Percentiles rank a stretch among this genome's conserved stretches.
These are phyloP conservation scores for Amitus sp. DNA, from an alignment of 2,888 invertebrate genomes.

Conservation along the genomic window DNA sequence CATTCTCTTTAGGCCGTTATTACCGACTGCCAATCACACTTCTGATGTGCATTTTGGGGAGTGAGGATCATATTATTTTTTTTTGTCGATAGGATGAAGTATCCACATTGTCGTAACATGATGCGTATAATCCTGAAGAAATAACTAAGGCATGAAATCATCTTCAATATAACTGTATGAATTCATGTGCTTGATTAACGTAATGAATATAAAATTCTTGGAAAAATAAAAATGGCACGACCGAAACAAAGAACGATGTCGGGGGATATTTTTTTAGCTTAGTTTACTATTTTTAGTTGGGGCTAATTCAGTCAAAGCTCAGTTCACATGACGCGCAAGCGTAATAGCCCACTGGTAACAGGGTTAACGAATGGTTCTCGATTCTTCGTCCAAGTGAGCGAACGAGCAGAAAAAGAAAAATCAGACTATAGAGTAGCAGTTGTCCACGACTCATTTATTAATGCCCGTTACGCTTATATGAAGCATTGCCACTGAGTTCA, in stretches of 20 bases:
- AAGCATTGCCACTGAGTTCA: constrained; percentile 11
- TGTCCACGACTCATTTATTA: constrained; percentile 24
- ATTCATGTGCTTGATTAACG: no score
- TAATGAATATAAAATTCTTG: no score
- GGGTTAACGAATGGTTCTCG: constrained; percentile 45
- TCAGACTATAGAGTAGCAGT: constrained; percentile 19
- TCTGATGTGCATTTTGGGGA: no score
- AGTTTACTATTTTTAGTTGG: constrained; percentile 47
- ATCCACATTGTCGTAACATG: no score
- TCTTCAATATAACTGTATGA: constrained; percentile 1
- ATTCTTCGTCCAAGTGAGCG: constrained; percentile 33
- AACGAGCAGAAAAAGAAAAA: constrained; percentile 35
- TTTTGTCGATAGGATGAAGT: no score
- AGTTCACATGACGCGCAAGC: constrained; percentile 34
- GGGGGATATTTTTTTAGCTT: constrained; percentile 12
- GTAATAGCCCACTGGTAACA: constrained; percentile 22
- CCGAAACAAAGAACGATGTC: constrained; percentile 28
- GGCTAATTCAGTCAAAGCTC: constrained; percentile 49
- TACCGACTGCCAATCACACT: no score
- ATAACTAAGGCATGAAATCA: no score
- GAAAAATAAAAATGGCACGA: constrained; percentile 24
- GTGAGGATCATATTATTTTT: no score
- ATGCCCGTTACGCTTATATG: constrained; percentile 23
- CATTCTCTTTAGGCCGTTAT: no score
- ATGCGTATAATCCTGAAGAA: no score